A percentile compares a stretch with the other conserved stretches of the same genome.
Evolutionary conservation across 2,888 invertebrate species (phyloP).

Genomic region (Trisateles emortualis): DNA sequence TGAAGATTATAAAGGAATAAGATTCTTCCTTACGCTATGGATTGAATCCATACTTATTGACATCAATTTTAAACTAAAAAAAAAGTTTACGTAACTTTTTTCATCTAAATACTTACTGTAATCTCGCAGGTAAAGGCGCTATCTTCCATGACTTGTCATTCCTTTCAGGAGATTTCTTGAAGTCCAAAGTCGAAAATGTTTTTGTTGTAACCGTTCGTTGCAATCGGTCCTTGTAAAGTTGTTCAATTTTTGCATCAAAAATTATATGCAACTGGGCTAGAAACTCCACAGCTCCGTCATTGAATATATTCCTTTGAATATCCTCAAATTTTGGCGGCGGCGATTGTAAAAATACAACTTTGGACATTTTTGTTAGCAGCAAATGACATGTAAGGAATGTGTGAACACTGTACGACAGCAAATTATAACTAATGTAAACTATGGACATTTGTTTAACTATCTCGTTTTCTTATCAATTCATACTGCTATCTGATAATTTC

Average conservation of each 20-base stretch:
- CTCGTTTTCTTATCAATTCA: neutral
- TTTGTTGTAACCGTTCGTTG: slow-evolving; percentile 67
- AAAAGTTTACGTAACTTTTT: slow-evolving; percentile 2
- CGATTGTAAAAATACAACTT: slow-evolving; percentile 76
- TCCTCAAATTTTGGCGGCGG: slow-evolving; percentile 84
- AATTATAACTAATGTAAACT: neutral
- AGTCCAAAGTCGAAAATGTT: slow-evolving; percentile 62
- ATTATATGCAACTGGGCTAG: slow-evolving; percentile 80
- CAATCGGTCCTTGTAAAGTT: slow-evolving; percentile 76
- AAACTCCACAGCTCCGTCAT: slow-evolving; percentile 86
- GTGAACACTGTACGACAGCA: neutral
- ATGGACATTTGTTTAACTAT: neutral
- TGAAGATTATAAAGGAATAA: too few species aligned
- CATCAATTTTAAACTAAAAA: too few species aligned
- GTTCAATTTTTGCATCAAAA: slow-evolving; percentile 82
- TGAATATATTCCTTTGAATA: slow-evolving; percentile 85
- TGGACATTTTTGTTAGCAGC: slow-evolving; percentile 48
- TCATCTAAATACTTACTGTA: slow-evolving; percentile 81
- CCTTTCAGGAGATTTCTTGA: slow-evolving; percentile 74
- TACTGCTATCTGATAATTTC: neutral
- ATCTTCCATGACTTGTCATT: slow-evolving; percentile 86
- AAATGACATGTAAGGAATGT: neutral
- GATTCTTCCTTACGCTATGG: too few species aligned
- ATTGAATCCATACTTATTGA: too few species aligned
- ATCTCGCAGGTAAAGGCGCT: slow-evolving; percentile 83